Percentiles rank a stretch among this genome's conserved stretches.
Conservation (phyloP, 2,888 invertebrate species). For the Bimastos eiseni region DNA sequence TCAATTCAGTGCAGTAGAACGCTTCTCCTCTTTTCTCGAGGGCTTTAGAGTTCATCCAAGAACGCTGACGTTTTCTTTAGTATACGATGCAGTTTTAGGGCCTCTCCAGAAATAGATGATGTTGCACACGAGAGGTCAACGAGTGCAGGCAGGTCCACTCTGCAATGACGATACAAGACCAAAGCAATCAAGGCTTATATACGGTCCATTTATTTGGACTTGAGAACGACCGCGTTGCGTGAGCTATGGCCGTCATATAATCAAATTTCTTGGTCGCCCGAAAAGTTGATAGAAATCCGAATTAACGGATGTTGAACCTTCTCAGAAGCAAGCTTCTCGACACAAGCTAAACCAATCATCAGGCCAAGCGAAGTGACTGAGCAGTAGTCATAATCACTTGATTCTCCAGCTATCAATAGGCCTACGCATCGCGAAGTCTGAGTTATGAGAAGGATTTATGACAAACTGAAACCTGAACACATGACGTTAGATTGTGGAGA, state of each 20-base stretch:
- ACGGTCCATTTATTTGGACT: background rate
- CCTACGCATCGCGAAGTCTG: too few species aligned
- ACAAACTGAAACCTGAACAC: too few species aligned
- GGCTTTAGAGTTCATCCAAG: background rate
- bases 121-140: background rate
- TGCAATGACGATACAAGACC: background rate
- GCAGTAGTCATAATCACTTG: too few species aligned
- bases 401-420: too few species aligned
- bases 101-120: too few species aligned
- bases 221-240: background rate
- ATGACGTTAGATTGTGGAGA: too few species aligned
- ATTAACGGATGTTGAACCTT: background rate
- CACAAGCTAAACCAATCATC: too few species aligned
- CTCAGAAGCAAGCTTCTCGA: background rate
- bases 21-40: background rate
- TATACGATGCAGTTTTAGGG: background rate
- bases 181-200: background rate
- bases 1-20: background rate
- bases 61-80: background rate
- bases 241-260: background rate
- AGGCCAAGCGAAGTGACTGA: too few species aligned
- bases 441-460: too few species aligned
- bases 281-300: background rate
- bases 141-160: background rate
- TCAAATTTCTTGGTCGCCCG: background rate